These are phyloP conservation scores for Ophioninae sp. DNA, from an alignment of 2,888 invertebrate species.

Conservation along the genomic window DNA sequence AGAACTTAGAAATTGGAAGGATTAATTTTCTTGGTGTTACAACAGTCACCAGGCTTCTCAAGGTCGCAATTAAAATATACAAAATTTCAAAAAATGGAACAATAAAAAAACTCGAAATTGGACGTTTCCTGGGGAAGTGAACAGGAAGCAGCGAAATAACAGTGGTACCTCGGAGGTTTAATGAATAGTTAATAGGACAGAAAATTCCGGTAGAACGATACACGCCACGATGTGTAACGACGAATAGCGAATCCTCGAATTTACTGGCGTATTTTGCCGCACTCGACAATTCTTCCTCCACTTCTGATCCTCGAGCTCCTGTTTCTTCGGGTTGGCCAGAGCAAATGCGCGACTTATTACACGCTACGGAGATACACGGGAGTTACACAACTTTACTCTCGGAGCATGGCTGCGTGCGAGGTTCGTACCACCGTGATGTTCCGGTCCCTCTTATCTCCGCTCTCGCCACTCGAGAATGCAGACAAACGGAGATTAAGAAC, in stretches of 20 bases:
- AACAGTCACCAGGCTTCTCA: too few relatives aligned
- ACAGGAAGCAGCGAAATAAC: too few relatives aligned
- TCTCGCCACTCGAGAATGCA: neutral
- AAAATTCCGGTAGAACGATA: conserved; percentile 11
- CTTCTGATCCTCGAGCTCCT: neutral
- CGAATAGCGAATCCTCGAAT: conserved; percentile 47
- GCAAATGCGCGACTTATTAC: conserved; percentile 43
- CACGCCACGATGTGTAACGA: conserved; percentile 38
- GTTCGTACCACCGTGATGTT: conserved; percentile 26
- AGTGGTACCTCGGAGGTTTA: neutral
- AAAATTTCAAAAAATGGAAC: too few relatives aligned
- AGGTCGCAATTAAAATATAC: too few relatives aligned
- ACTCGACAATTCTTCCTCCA: conserved; percentile 39
- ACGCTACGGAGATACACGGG: conserved; percentile 8
- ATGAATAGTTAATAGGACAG: conserved; percentile 42
- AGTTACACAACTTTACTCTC: conserved; percentile 38
- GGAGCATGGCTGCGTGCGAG: neutral
- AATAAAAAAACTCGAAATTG: too few relatives aligned
- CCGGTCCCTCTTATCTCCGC: conserved; percentile 45
- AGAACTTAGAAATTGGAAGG: too few relatives aligned
- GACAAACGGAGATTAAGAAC: conserved; percentile 22
- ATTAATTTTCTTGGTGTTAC: too few relatives aligned
- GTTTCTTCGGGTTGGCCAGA: conserved; percentile 5
- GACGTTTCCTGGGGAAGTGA: too few relatives aligned
- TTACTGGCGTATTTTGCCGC: conserved; percentile 31